Percentiles rank a stretch among this genome's conserved stretches.
Evolutionary conservation across 1,140 invertebrate genomes (phyloP).

Genomic region (Cryptotermes secundus): DNA sequence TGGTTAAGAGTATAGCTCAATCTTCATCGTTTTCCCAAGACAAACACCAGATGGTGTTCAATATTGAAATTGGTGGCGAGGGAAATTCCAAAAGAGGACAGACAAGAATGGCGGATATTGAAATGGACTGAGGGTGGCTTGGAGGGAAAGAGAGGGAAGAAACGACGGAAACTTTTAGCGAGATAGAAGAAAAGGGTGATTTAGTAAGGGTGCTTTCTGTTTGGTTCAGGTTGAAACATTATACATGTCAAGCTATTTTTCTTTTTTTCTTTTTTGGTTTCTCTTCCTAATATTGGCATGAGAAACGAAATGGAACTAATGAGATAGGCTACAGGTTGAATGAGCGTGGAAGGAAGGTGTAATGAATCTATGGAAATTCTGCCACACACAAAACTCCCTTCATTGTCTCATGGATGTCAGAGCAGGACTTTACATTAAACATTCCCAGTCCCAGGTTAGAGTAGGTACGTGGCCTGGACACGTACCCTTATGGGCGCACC

Average conservation of each 20-base stretch:
- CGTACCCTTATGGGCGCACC: too few relatives aligned
- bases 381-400: not conserved
- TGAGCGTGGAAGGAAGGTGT: not conserved
- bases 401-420: not conserved
- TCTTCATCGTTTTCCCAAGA: not conserved
- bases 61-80: slow-evolving; percentile 29
- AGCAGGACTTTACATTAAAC: too few relatives aligned
- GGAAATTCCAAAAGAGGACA: slow-evolving; percentile 23
- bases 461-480: too few relatives aligned
- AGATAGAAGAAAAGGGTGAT: not conserved
- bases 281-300: not conserved
- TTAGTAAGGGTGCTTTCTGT: not conserved
- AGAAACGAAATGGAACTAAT: not conserved
- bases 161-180: not conserved
- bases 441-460: too few relatives aligned
- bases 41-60: slow-evolving; percentile 28
- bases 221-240: not conserved
- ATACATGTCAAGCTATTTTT: not conserved
- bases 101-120: slow-evolving; percentile 23
- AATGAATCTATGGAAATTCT: not conserved
- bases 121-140: not conserved
- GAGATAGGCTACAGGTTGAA: not conserved
- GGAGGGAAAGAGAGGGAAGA: not conserved
- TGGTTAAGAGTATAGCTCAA: not conserved
- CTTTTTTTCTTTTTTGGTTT: not conserved